Evolutionary conservation across 2,888 invertebrate genomes (phyloP).

Genomic region (Abrostola triplasia): DNA sequence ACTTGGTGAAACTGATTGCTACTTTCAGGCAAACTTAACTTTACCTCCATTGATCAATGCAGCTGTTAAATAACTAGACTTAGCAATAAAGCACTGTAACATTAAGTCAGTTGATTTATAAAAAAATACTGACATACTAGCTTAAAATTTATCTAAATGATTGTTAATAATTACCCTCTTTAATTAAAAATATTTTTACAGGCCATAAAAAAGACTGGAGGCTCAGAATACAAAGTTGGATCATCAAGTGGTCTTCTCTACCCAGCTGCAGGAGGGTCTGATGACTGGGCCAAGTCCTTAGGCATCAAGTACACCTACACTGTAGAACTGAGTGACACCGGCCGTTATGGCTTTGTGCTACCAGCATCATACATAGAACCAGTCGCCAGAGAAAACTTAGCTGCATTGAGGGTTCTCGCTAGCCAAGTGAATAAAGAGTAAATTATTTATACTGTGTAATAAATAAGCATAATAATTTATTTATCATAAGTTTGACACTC

Average conservation of each 20-base stretch:
- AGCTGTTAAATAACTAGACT: background rate
- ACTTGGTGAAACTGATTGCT: no score
- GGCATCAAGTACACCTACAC: constrained; percentile 96
- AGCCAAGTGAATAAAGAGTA: constrained; percentile 62
- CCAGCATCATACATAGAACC: constrained; percentile 93
- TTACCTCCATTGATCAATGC: no score
- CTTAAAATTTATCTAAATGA: no score
- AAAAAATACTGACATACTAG: no score
- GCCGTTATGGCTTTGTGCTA: constrained; percentile 95
- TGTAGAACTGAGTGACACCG: constrained; percentile 95
- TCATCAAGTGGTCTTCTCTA: constrained; percentile 93
- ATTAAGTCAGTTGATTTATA: background rate
- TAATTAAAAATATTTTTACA: constrained; percentile 59
- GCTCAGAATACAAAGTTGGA: constrained; percentile 92
- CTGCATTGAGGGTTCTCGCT: constrained; percentile 90
- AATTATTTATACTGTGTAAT: constrained; percentile 14
- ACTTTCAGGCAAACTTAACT: no score
- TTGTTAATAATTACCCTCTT: no score
- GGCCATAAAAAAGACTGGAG: constrained; percentile 89
- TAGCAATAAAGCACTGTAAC: background rate
- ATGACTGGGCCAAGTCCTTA: constrained; percentile 97
- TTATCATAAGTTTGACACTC: constrained; percentile 34
- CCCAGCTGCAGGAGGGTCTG: constrained; percentile 94
- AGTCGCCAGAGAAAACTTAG: constrained; percentile 92
- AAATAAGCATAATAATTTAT: constrained; percentile 33